Evolutionary conservation across 2,888 invertebrate species (phyloP), one percentile per base, ranked within the genome.

Genomic region (Tricholauxania praeusta): DNA sequence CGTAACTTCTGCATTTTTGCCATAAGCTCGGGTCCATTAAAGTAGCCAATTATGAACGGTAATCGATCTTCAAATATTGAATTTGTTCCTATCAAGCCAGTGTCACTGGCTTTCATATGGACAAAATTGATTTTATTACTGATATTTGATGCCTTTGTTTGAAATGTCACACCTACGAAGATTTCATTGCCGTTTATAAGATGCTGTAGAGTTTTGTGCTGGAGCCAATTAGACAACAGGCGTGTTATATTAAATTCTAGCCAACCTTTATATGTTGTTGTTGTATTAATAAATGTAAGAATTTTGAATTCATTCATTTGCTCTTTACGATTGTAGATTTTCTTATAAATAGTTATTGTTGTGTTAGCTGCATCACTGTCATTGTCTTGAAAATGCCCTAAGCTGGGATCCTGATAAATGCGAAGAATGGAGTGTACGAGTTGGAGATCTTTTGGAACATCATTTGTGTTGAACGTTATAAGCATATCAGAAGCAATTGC

Each of bases 1-100:
- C 86, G 83, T 22, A 85, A 67, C 71, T 83, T 82, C 72, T 84
- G 82, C 80, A 90, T 89, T 85, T 87, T 89, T 74, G 90, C 91
- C 84, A 90, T 90, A 90, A 78, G 91, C 88, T 79, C 91, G 87
- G 74, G 91, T 88, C 76, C 93, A 86, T 93, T 94, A 82, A 95
- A 91, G 86, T 95, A 98, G 0, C 94, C 96, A 1, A 97, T 96
- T 89, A 98, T 90, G 84, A 97, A 97, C 0, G 97, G 96, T 84
- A 96, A 95, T 79, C 93, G 92, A 77, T 94, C 94, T 78, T 93
- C 92, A 71, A 90, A 63, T 17, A 74, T 72, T 15, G 92, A 72
- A 63, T 76, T 74, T 2, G 77, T 75, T 10, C 93, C 77, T 14
- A 95, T 91, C 52, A 97, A 85, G 1, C 96, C 97, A 66, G 94